Conservation (phyloP, 2,113 vertebrate genomes). For the Forbesichthys papilliferus region DNA sequence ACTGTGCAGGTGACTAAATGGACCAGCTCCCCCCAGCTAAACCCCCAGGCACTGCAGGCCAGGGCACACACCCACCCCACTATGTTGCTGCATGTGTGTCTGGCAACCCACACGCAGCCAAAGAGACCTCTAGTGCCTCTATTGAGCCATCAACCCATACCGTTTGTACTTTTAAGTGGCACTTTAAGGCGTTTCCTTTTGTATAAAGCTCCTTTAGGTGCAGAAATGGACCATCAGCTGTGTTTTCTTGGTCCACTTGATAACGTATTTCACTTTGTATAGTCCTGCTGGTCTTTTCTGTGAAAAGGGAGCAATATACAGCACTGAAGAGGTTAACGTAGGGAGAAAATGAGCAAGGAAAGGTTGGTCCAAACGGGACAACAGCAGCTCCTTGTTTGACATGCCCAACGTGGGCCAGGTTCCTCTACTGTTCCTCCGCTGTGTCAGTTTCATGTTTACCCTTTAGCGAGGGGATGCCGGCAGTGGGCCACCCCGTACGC, state of each 20-base stretch:
- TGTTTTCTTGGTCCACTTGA: too few relatives aligned
- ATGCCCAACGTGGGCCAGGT: constrained; percentile 27
- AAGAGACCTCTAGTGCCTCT: too few relatives aligned
- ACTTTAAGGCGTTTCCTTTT: neutral
- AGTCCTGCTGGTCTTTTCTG: neutral
- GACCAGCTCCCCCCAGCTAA: too few relatives aligned
- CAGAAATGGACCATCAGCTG: neutral
- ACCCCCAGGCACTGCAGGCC: too few relatives aligned
- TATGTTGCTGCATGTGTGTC: too few relatives aligned
- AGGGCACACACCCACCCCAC: too few relatives aligned
- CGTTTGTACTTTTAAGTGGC: neutral
- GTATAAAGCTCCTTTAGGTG: neutral
- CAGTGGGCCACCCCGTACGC: neutral
- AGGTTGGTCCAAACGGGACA: constrained; percentile 44
- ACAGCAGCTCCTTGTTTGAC: constrained; percentile 39
- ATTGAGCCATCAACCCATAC: too few relatives aligned
- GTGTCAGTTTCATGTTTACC: constrained; percentile 54
- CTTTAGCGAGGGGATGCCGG: neutral
- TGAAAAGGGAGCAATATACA: neutral
- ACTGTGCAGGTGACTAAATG: too few relatives aligned
- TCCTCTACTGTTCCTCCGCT: constrained; percentile 45
- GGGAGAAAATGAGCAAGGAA: constrained; percentile 19
- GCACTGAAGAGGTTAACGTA: constrained; percentile 1
- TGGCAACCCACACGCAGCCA: too few relatives aligned
- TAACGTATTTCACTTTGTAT: too few relatives aligned